A percentile compares a stretch with the other conserved stretches of the same genome.
Conservation (phyloP, 2,888 invertebrate genomes). For the Abrostola tripartita region DNA sequence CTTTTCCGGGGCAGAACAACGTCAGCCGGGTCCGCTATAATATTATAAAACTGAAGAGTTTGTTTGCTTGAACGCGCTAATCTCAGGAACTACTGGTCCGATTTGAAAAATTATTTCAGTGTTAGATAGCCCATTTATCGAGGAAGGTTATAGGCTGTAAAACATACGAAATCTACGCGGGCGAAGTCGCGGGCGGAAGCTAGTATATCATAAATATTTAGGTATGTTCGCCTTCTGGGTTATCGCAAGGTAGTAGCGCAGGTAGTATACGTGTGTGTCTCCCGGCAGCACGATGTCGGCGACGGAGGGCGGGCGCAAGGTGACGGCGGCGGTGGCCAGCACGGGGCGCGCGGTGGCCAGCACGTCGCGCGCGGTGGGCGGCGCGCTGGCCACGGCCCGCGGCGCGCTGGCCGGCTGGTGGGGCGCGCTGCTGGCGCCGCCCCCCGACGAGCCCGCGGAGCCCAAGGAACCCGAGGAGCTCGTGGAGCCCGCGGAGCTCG, state of each 20-base stretch:
- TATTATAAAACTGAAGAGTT: too few species aligned
- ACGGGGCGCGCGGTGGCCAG: conserved; percentile 96
- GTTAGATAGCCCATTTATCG: too few species aligned
- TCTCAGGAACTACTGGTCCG: too few species aligned
- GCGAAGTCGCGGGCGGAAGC: too few species aligned
- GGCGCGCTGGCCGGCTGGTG: conserved; percentile 96
- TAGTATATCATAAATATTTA: background rate
- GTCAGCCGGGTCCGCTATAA: too few species aligned
- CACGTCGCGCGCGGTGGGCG: conserved; percentile 89
- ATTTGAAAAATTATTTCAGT: too few species aligned
- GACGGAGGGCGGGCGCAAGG: conserved; percentile 96
- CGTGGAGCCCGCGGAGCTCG: conserved; percentile 58
- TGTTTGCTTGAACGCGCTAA: too few species aligned
- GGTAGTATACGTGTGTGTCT: conserved; percentile 1
- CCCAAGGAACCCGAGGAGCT: conserved; percentile 75
- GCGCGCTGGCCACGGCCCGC: conserved; percentile 95
- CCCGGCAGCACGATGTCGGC: conserved; percentile 96
- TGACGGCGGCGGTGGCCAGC: conserved; percentile 97
- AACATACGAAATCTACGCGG: too few species aligned
- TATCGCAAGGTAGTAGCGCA: background rate
- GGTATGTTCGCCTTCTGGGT: background rate
- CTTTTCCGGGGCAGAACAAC: too few species aligned
- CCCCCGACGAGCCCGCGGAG: conserved; percentile 35
- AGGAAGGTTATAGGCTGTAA: too few species aligned
- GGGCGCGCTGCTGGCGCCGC: conserved; percentile 87